A percentile compares a stretch with the other conserved stretches of the same genome.
These are phyloP conservation scores for Accipiter virgatus DNA, from an alignment of 2,113 vertebrate species.

Conservation along the genomic window DNA sequence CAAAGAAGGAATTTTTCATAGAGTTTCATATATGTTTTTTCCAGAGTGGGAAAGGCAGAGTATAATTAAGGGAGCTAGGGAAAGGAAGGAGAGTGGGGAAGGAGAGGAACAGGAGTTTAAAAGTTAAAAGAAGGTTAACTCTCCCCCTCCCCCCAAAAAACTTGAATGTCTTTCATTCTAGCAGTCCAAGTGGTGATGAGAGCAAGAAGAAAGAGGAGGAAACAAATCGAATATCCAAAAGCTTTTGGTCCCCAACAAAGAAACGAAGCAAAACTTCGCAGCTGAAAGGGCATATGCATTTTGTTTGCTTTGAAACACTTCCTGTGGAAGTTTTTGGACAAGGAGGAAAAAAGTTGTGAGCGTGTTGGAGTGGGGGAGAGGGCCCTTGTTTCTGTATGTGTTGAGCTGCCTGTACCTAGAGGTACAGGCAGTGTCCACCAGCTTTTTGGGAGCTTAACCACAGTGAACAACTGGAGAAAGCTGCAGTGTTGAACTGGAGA, in stretches of 20 bases:
- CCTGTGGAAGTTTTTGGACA: background rate
- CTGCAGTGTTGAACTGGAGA: background rate
- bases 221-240: background rate
- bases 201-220: background rate
- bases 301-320: background rate
- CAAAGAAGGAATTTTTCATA: background rate
- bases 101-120: background rate
- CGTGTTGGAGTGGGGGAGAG: rapidly evolving
- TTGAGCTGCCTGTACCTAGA: background rate
- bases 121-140: background rate
- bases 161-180: background rate
- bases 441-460: background rate
- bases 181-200: background rate
- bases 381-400: background rate
- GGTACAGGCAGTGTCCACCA: background rate
- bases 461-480: background rate
- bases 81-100: background rate
- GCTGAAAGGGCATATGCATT: background rate
- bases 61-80: background rate
- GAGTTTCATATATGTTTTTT: background rate
- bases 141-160: rapidly evolving
- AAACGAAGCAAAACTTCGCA: background rate
- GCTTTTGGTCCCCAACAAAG: background rate
- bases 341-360: background rate
- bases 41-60: background rate